Base-by-base conservation (phyloP, 1,140 invertebrate species). In the Drosophila mayri region DNA sequence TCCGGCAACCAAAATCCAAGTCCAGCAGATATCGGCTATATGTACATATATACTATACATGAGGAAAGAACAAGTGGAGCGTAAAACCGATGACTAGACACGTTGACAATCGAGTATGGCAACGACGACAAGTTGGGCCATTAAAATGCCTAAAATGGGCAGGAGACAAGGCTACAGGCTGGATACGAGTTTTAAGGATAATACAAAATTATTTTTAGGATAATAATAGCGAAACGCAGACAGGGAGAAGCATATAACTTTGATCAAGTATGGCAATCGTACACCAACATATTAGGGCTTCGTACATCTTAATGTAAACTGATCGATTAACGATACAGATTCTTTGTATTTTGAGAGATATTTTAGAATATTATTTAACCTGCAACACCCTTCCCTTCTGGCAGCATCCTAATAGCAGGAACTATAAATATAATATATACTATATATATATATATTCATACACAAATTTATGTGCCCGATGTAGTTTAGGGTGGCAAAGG, bases 11-110 rank as follows among this genome's bases (percentile, higher is more conserved):
- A 35, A 52, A 49, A 46, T 14, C 44, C 12, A 8, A 25, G 22
- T 30, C 32, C 43, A 16, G 22, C 38, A 22, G 20, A 47, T 55
- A 54, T 25, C 30, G 38, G 22, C 25, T 40, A 6, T 40, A 14
- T n/a, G 22, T 14, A 12, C 11, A 6, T 40, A 14, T n/a, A 44
- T 14, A 12, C 11, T 12, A 18, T 12, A 20, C 11, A 49, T 49
- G 50, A 30, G 28, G 28, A 20, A 35, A 9, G 30, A 83, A 61
- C 76, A 84, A 84, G 76, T 84, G 81, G 81, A 76, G 81, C 81
- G 81, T 84, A 84, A 84, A 84, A 84, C 76, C 84, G 81, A 84
- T 84, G 81, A 84, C 81, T 74, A 79, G 81, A 84, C 81, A 79
- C 81, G 81, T 84, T 84, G 81, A 76, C 81, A 84, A 80, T 79